phyloP scores from a whole-genome alignment of 2,113 vertebrate genomes.

The Cardinalis cardinalis region DNA sequence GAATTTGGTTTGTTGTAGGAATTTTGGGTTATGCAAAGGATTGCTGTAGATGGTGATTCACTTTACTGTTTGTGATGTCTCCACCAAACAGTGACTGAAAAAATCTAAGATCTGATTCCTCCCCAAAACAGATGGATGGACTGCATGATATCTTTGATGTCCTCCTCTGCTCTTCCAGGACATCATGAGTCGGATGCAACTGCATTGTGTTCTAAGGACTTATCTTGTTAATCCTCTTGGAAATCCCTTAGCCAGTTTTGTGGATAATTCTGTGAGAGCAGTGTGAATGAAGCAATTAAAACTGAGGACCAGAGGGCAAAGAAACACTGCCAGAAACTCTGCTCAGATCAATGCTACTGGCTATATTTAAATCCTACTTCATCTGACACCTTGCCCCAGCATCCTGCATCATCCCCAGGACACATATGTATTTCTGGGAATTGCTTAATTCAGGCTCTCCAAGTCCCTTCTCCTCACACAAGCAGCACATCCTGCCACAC shows the following conservation, averaged over 20 bases:
- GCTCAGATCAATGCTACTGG: not conserved
- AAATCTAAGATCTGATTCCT: not conserved
- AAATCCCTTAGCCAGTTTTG: not conserved
- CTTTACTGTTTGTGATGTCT: not conserved
- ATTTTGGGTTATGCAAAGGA: not conserved
- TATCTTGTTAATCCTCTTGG: not conserved
- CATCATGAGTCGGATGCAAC: fast-evolving
- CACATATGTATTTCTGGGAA: not conserved
- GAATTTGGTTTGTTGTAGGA: not conserved
- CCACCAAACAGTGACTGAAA: not conserved
- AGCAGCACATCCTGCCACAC: fast-evolving
- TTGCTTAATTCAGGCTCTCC: not conserved
- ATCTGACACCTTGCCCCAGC: not conserved
- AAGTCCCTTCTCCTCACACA: not conserved
- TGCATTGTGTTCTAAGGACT: not conserved
- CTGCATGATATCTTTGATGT: not conserved
- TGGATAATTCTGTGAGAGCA: not conserved
- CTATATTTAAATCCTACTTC: constrained; percentile 8
- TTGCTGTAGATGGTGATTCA: not conserved
- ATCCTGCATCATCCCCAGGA: not conserved
- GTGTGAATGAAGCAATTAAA: constrained; percentile 17
- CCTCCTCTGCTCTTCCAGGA: not conserved
- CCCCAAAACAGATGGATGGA: not conserved
- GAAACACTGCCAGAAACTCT: not conserved
- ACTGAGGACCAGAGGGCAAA: not conserved